Evolutionary conservation across 2,797 vertebrate species (phyloP).

Genomic region (Rhinogobio ventralis): DNA sequence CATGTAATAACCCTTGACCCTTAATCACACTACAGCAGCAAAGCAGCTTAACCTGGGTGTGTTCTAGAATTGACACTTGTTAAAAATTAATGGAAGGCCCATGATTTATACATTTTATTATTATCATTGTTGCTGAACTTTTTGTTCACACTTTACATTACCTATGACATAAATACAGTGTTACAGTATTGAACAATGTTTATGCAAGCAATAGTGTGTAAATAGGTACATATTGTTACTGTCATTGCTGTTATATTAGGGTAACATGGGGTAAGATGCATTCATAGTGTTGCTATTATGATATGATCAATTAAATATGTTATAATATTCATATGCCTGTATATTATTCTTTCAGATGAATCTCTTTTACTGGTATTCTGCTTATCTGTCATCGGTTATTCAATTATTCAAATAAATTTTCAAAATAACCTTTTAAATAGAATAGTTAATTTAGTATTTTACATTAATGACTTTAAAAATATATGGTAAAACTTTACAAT

Average conservation of each 20-base stretch:
- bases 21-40: conserved; percentile 22
- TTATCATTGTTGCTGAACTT: not conserved
- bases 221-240: not conserved
- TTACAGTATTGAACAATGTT: not conserved
- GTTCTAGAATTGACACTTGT: conserved; percentile 1
- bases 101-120: conserved; percentile 7
- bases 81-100: not conserved
- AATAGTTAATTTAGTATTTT: too few species aligned
- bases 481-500: too few species aligned
- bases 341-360: too few species aligned
- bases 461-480: too few species aligned
- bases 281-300: too few species aligned
- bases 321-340: too few species aligned
- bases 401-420: too few species aligned
- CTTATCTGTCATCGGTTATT: too few species aligned
- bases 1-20: conserved; percentile 32
- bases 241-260: not conserved
- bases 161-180: not conserved
- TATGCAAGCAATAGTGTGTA: not conserved
- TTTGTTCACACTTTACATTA: not conserved
- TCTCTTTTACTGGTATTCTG: too few species aligned
- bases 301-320: too few species aligned
- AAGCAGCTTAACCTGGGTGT: not conserved
- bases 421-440: too few species aligned
- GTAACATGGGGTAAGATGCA: too few species aligned